Evolutionary conservation across 2,888 invertebrate genomes (phyloP).

Genomic region (Mycogona germanica): DNA sequence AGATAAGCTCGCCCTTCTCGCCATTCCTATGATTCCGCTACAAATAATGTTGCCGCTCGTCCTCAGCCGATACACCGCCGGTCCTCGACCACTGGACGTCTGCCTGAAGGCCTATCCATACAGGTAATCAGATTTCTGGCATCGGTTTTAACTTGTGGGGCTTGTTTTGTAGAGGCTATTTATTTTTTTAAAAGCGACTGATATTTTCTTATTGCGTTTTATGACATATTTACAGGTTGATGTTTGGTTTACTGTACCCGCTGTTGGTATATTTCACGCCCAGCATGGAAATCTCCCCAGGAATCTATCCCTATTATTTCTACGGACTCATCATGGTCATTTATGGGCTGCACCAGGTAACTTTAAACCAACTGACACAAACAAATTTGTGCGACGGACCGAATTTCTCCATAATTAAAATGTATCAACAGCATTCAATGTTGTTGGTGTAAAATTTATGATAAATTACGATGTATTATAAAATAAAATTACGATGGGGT

Average conservation of each 20-base stretch:
- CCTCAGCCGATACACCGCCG: conserved; percentile 68
- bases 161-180: neutral
- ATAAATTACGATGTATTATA: no score
- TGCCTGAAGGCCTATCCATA: conserved; percentile 81
- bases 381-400: no score
- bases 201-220: neutral
- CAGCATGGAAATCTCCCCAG: conserved; percentile 36
- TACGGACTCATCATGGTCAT: conserved; percentile 60
- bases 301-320: conserved; percentile 50
- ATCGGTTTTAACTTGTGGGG: no score
- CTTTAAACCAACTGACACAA: no score
- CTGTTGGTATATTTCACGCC: conserved; percentile 77
- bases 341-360: conserved; percentile 85
- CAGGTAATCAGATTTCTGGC: no score
- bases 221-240: conserved; percentile 44
- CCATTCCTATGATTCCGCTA: conserved; percentile 84
- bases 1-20: conserved; percentile 83
- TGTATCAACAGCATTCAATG: no score
- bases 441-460: no score
- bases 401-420: no score
- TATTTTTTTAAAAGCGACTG: neutral
- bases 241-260: conserved; percentile 73
- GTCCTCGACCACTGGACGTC: conserved; percentile 76
- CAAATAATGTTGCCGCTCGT: conserved; percentile 85
- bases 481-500: no score